A percentile compares a stretch with the other conserved stretches of the same genome.
Evolutionary conservation across 2,888 invertebrate species (phyloP).

Genomic region (Callinectes sapidus): DNA sequence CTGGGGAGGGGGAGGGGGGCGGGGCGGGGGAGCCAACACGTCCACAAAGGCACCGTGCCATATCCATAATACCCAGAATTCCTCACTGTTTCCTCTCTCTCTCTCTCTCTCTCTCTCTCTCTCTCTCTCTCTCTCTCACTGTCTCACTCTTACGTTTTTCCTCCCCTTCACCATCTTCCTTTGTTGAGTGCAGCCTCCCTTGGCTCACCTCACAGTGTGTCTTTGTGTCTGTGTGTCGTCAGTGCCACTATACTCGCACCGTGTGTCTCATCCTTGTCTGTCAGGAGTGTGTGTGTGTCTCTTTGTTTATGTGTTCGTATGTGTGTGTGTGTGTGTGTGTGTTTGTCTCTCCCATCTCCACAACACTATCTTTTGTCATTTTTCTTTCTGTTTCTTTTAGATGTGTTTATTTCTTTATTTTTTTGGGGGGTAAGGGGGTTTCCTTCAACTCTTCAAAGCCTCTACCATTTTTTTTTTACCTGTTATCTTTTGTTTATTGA

Average conservation of each 20-base stretch:
- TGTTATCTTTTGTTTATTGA: not conserved
- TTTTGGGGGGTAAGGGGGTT: too few relatives aligned
- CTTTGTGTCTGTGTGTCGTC: too few relatives aligned
- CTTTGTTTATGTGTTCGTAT: not conserved
- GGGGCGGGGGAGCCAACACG: not conserved
- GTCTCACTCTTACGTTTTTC: not conserved
- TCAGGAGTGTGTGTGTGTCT: not conserved
- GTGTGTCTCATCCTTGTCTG: not conserved
- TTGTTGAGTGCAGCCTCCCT: too few relatives aligned
- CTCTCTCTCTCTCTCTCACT: too few relatives aligned
- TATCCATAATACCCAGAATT: not conserved
- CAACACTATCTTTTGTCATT: too few relatives aligned
- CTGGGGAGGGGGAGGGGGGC: not conserved
- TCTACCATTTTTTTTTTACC: not conserved
- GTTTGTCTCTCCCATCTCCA: not conserved
- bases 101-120: too few relatives aligned
- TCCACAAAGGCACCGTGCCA: not conserved
- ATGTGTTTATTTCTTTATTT: not conserved
- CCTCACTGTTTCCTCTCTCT: slow-evolving; percentile 1
- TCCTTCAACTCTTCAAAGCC: not conserved
- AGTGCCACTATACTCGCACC: too few relatives aligned
- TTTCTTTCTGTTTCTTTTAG: not conserved
- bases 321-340: not conserved
- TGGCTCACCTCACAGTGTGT: too few relatives aligned
- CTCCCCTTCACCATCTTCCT: not conserved